A percentile compares a stretch with the other conserved stretches of the same genome.
Evolutionary conservation across 2,888 invertebrate species (phyloP).

Genomic region (Eutolmus rufibarbis): DNA sequence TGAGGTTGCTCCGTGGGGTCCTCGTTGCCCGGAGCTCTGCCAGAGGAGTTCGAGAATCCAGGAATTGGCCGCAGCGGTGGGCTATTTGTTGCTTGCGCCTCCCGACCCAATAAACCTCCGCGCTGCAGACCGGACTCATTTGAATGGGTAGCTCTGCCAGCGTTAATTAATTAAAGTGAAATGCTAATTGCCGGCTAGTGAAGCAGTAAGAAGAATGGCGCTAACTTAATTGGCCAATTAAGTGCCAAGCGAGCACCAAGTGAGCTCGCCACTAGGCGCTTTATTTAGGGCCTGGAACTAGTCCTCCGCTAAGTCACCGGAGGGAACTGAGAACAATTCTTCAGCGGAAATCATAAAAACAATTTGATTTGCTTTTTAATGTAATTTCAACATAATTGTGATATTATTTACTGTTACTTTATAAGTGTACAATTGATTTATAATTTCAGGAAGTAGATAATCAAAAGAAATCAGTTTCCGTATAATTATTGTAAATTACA

Average conservation of each 20-base stretch:
- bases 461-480: too few species aligned
- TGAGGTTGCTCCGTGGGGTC: background rate
- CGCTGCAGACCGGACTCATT: background rate
- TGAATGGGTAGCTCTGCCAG: slow-evolving; percentile 10
- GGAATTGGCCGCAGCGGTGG: background rate
- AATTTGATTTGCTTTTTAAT: too few species aligned
- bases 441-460: too few species aligned
- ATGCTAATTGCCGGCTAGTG: slow-evolving; percentile 45
- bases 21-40: background rate
- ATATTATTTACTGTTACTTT: too few species aligned
- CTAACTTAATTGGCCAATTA: slow-evolving; percentile 44
- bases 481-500: too few species aligned
- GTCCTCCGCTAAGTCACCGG: background rate
- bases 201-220: slow-evolving; percentile 45
- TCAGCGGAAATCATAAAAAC: background rate
- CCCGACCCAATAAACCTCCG: background rate
- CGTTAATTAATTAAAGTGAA: slow-evolving; percentile 48
- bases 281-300: background rate
- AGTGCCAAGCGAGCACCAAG: background rate
- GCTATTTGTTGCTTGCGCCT: slow-evolving; percentile 23
- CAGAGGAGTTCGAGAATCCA: background rate
- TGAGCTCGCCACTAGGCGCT: background rate
- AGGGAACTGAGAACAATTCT: background rate
- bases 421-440: too few species aligned
- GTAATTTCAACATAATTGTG: too few species aligned